Evolutionary conservation across 2,888 invertebrate species (phyloP).

Genomic region (Pyrocoelia pectoralis): DNA sequence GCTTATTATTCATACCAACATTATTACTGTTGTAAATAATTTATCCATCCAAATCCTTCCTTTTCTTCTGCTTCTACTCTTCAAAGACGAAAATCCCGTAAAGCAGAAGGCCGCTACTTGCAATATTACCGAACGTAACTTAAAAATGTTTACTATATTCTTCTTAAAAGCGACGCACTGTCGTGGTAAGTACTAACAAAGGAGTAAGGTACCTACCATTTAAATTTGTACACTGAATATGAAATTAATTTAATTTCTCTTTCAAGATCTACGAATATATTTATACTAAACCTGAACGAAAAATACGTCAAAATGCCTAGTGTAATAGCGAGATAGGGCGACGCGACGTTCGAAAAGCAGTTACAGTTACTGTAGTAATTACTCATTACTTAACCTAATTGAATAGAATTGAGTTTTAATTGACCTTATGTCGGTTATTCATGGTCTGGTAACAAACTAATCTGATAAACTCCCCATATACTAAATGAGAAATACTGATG

Average conservation of each 20-base stretch:
- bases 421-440: background rate
- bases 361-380: background rate
- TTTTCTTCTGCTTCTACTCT: slow-evolving; percentile 39
- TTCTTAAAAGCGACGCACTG: slow-evolving; percentile 22
- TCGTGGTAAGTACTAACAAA: background rate
- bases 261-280: too few species aligned
- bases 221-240: background rate
- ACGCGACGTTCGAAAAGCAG: background rate
- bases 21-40: slow-evolving; percentile 58
- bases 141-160: slow-evolving; percentile 18
- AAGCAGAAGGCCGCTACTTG: slow-evolving; percentile 11
- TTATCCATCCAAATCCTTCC: slow-evolving; percentile 44
- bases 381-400: slow-evolving; percentile 10
- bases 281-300: too few species aligned
- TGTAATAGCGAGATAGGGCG: background rate
- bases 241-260: too few species aligned
- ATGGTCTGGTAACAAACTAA: background rate
- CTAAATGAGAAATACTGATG: background rate
- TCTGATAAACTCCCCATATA: slow-evolving; percentile 8
- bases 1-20: slow-evolving; percentile 60
- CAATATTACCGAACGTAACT: slow-evolving; percentile 25
- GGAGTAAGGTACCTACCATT: background rate
- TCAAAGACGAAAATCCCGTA: slow-evolving; percentile 29
- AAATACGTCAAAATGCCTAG: too few species aligned
- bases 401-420: slow-evolving; percentile 10